Conservation (phyloP, 2,888 invertebrate species). For the Petrophora chlorosata region DNA sequence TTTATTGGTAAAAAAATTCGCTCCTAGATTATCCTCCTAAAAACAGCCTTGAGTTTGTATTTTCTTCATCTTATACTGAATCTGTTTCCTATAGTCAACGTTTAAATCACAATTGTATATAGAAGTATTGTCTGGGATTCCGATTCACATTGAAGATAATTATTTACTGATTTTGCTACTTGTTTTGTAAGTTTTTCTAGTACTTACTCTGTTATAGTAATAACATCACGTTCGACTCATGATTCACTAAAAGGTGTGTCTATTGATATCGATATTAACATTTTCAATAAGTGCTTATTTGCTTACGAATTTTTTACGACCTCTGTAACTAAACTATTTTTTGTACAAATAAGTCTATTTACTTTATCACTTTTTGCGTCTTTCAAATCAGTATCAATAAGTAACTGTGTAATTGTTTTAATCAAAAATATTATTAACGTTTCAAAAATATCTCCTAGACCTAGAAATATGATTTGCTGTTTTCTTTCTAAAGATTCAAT, state of each 20-base stretch:
- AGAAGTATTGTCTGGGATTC: slow-evolving; percentile 1
- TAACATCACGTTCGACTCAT: slow-evolving; percentile 28
- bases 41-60: too few species aligned
- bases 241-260: slow-evolving; percentile 46
- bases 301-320: slow-evolving; percentile 40
- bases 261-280: slow-evolving; percentile 45
- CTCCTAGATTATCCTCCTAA: too few species aligned
- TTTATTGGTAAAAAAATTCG: too few species aligned
- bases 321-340: slow-evolving; percentile 32
- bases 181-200: slow-evolving; percentile 17
- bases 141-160: neutral
- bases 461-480: neutral
- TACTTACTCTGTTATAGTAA: slow-evolving; percentile 8
- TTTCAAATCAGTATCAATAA: neutral
- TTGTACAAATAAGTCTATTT: slow-evolving; percentile 28
- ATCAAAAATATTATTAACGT: too few species aligned
- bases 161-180: slow-evolving; percentile 14
- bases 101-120: too few species aligned
- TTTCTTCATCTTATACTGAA: too few species aligned
- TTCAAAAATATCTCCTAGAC: too few species aligned
- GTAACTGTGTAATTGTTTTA: too few species aligned
- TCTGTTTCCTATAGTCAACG: too few species aligned
- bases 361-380: slow-evolving; percentile 4
- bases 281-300: slow-evolving; percentile 46
- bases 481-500: neutral